Conservation (phyloP, 2,113 vertebrate genomes). For the Donacobius atricapilla region DNA sequence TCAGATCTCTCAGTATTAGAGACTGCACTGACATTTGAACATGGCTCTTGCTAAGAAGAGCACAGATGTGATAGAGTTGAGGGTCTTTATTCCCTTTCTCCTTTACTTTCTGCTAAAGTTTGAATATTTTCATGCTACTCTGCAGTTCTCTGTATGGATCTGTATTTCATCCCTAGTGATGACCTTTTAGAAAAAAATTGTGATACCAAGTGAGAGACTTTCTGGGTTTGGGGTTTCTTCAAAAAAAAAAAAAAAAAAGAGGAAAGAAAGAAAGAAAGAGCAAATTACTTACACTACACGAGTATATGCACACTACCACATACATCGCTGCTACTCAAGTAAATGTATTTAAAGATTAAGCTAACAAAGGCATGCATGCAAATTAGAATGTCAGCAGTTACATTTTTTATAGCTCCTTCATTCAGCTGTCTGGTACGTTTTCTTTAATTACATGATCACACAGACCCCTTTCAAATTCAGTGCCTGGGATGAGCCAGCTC, state of each 20-base stretch:
- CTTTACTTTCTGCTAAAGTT: not conserved
- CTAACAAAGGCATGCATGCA: not conserved
- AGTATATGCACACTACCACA: not conserved
- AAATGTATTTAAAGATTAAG: not conserved
- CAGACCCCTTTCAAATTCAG: conserved; percentile 23
- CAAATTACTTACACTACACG: not conserved
- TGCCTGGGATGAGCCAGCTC: not conserved
- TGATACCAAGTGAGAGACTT: not conserved
- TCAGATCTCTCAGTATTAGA: not conserved
- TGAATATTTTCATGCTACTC: not conserved
- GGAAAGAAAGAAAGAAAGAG: not conserved
- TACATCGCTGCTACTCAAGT: not conserved
- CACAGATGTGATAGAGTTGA: not conserved
- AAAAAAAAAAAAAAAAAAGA: no score
- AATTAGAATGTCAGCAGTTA: conserved; percentile 3
- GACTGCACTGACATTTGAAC: not conserved
- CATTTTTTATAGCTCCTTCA: not conserved
- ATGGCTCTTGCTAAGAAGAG: not conserved
- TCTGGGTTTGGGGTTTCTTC: not conserved
- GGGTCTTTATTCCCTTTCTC: not conserved
- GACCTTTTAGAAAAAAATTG: not conserved
- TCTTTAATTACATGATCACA: not conserved
- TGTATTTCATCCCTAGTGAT: not conserved
- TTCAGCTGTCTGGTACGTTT: not conserved
- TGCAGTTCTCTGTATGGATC: not conserved